Evolutionary conservation across 2,888 invertebrate genomes (phyloP).

Genomic region (Megalurothrips usitatus): DNA sequence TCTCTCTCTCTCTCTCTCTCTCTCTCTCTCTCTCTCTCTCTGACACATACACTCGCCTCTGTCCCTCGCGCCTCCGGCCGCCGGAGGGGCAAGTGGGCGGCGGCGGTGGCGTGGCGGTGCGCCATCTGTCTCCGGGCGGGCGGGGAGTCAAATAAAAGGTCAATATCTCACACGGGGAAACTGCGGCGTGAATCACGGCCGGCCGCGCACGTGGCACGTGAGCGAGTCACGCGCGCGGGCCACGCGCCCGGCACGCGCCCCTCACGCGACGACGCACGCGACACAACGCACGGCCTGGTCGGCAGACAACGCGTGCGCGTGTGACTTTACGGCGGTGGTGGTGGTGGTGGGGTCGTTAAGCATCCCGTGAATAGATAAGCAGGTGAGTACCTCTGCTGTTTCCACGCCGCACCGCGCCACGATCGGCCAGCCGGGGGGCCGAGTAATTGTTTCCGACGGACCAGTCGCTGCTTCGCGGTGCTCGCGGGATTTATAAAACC

Average conservation of each 20-base stretch:
- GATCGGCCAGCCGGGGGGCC: too few relatives aligned
- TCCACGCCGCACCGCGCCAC: too few relatives aligned
- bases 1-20: too few relatives aligned
- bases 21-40: too few relatives aligned
- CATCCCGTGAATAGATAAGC: too few relatives aligned
- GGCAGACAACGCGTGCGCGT: background rate
- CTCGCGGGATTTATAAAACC: too few relatives aligned
- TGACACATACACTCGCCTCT: too few relatives aligned
- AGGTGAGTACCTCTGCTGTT: too few relatives aligned
- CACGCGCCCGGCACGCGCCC: background rate
- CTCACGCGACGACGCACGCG: background rate
- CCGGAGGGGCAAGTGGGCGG: background rate
- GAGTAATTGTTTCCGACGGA: too few relatives aligned
- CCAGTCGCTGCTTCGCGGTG: too few relatives aligned
- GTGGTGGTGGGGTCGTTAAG: background rate
- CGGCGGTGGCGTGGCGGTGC: background rate
- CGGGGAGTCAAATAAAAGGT: background rate
- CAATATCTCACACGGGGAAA: background rate
- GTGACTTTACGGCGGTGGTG: background rate
- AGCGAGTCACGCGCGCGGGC: background rate
- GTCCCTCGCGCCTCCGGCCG: background rate
- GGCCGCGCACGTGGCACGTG: too few relatives aligned
- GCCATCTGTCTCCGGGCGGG: background rate
- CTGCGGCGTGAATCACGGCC: constrained; percentile 2
- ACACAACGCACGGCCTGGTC: too few relatives aligned